A percentile compares a stretch with the other conserved stretches of the same genome.
phyloP scores from a whole-genome alignment of 2,113 vertebrate species.

The Eublepharis macularius region DNA sequence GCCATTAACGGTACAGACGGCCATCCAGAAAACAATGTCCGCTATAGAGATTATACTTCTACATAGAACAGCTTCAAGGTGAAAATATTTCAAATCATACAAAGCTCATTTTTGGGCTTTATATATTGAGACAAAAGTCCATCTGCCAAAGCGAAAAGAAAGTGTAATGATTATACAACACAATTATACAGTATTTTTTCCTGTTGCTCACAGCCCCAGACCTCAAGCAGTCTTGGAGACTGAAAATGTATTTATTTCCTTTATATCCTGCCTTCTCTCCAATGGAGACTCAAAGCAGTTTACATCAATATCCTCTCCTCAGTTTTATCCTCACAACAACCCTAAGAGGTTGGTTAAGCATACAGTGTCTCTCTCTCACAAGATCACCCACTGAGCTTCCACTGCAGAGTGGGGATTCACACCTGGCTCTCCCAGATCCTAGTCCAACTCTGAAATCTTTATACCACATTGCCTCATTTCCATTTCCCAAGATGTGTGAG shows the following conservation, averaged over 20 bases:
- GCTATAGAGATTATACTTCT: background rate
- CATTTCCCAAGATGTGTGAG: background rate
- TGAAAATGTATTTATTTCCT: background rate
- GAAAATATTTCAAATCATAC: background rate
- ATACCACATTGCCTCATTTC: too few relatives aligned
- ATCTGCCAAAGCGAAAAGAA: background rate
- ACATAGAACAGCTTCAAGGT: background rate
- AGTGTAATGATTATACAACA: background rate
- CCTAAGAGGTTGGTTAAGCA: too few relatives aligned
- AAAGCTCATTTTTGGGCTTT: background rate
- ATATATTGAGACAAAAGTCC: background rate
- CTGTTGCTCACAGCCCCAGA: background rate
- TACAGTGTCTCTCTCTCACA: too few relatives aligned
- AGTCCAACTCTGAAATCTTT: too few relatives aligned
- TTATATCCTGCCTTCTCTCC: too few relatives aligned
- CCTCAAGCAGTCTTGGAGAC: background rate
- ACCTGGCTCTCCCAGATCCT: too few relatives aligned
- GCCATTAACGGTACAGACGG: background rate
- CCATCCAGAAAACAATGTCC: background rate
- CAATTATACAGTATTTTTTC: background rate
- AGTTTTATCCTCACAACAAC: too few relatives aligned
- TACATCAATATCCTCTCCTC: too few relatives aligned
- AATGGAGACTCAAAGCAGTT: too few relatives aligned
- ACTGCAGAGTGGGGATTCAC: too few relatives aligned
- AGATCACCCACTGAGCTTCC: too few relatives aligned